These are phyloP conservation scores for Tolmerus cingulatus DNA, from an alignment of 2,888 invertebrate genomes.

Conservation along the genomic window DNA sequence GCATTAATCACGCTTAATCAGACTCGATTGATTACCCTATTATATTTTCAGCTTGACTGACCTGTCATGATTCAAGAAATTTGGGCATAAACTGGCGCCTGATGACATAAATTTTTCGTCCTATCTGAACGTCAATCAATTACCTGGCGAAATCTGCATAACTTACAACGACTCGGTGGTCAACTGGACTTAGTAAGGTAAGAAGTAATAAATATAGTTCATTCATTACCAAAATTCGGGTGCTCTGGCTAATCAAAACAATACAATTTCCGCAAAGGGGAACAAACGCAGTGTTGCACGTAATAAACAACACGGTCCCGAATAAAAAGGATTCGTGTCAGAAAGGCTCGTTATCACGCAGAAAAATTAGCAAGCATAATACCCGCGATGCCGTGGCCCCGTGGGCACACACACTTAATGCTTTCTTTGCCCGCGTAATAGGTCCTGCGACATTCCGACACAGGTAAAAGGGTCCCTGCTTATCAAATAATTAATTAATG, in stretches of 20 bases:
- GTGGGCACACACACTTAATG: neutral
- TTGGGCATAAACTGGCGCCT: slow-evolving; percentile 20
- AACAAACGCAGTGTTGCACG: neutral
- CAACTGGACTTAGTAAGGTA: slow-evolving; percentile 1
- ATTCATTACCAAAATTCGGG: neutral
- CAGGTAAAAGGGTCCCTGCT: slow-evolving; percentile 8
- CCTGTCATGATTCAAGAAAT: slow-evolving; percentile 6
- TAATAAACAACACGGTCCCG: neutral
- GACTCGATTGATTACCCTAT: neutral
- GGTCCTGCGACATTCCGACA: neutral
- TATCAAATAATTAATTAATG: slow-evolving; percentile 42
- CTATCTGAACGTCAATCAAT: slow-evolving; percentile 6
- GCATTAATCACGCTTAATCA: slow-evolving; percentile 11
- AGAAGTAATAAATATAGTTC: slow-evolving; percentile 20
- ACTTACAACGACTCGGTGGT: neutral
- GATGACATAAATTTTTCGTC: slow-evolving; percentile 14
- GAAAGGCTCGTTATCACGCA: slow-evolving; percentile 14
- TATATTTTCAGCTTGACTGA: neutral
- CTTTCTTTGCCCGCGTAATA: neutral
- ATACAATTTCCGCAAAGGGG: neutral
- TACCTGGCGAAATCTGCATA: slow-evolving; percentile 22
- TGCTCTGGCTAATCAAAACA: neutral
- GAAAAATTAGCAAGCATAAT: slow-evolving; percentile 28
- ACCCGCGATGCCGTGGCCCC: neutral
- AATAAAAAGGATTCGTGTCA: neutral